A percentile compares a stretch with the other conserved stretches of the same genome.
Conservation (phyloP, 2,113 vertebrate genomes). For the Heteronetta atricapilla region DNA sequence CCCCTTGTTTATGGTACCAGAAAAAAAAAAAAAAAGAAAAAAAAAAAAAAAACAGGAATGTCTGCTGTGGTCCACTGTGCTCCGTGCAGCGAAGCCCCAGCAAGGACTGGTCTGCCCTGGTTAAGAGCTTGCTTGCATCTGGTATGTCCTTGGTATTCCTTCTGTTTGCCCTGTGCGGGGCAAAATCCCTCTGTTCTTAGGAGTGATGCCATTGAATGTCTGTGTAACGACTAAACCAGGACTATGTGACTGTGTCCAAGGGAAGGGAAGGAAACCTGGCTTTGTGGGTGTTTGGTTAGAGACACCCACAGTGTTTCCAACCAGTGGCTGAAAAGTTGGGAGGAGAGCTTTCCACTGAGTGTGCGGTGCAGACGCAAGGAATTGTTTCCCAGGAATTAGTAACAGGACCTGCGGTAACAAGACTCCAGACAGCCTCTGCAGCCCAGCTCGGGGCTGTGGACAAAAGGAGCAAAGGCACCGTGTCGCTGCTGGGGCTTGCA, state of each 20-base stretch:
- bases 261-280: neutral
- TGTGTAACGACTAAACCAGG: neutral
- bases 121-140: neutral
- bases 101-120: too few species aligned
- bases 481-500: neutral
- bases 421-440: accelerated
- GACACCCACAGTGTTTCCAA: neutral
- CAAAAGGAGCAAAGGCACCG: neutral
- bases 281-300: neutral
- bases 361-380: neutral
- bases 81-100: neutral
- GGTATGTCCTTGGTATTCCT: accelerated
- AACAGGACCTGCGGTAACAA: neutral
- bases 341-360: neutral
- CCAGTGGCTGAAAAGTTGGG: neutral
- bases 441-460: neutral
- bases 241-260: neutral
- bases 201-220: neutral
- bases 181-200: neutral
- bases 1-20: neutral
- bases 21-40: too few species aligned
- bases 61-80: neutral
- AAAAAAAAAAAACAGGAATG: neutral
- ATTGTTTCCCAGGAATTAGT: neutral
- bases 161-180: neutral